phyloP scores from a whole-genome alignment of 2,888 invertebrate genomes.

The Drosophila limbata region DNA sequence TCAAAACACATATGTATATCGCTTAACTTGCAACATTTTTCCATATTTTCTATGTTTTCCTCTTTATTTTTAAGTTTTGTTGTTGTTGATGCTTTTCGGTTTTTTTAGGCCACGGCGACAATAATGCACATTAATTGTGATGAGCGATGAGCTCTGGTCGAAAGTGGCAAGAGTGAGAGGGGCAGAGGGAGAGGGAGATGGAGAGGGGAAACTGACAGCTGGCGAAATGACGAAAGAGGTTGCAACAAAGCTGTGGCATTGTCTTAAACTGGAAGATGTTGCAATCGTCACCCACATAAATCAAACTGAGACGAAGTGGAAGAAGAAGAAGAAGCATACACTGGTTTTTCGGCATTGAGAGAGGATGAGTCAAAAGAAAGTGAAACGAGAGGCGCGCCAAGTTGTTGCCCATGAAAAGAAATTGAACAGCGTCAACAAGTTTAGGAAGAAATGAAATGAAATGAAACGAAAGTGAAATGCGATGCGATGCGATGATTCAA shows the following conservation, averaged over 20 bases:
- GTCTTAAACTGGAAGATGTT: slow-evolving; percentile 55
- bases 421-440: slow-evolving; percentile 46
- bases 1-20: slow-evolving; percentile 25
- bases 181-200: not conserved
- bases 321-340: not conserved
- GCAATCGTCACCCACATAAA: slow-evolving; percentile 76
- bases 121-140: slow-evolving; percentile 76
- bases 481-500: slow-evolving; percentile 70
- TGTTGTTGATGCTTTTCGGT: slow-evolving; percentile 2
- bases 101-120: slow-evolving; percentile 41
- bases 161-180: not conserved
- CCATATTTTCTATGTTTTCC: slow-evolving; percentile 13
- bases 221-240: slow-evolving; percentile 22
- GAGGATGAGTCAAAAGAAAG: slow-evolving; percentile 64
- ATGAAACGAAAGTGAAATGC: slow-evolving; percentile 72
- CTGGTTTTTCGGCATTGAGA: not conserved
- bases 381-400: slow-evolving; percentile 58
- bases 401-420: slow-evolving; percentile 70
- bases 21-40: slow-evolving; percentile 22
- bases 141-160: slow-evolving; percentile 28
- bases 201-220: slow-evolving; percentile 7
- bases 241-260: slow-evolving; percentile 65
- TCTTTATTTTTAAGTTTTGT: slow-evolving; percentile 2
- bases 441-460: slow-evolving; percentile 70
- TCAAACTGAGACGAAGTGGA: slow-evolving; percentile 11